Conservation (phyloP, 2,888 invertebrate species). For the Lampropteryx suffumata region DNA sequence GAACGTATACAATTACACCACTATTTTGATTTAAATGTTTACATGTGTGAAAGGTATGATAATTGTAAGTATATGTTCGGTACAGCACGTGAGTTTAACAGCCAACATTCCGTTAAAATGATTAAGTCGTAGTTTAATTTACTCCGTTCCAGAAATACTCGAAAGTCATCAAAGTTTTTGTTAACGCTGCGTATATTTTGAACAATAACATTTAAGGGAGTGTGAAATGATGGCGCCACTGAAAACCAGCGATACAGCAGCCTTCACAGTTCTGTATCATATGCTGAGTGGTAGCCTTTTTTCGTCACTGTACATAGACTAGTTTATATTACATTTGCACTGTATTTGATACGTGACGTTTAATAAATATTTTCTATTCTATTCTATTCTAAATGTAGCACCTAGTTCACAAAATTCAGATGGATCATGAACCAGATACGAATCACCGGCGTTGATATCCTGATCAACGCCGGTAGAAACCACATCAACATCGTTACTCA, state of each 20-base stretch:
- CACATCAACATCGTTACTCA: not conserved
- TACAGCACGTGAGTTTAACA: not conserved
- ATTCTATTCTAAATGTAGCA: too few species aligned
- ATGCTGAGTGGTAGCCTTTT: too few species aligned
- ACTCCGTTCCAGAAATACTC: too few species aligned
- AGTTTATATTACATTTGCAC: too few species aligned
- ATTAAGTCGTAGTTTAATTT: not conserved
- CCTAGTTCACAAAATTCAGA: not conserved
- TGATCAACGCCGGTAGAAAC: not conserved
- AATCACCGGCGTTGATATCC: not conserved
- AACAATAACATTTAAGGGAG: not conserved
- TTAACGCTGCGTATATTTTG: conserved; percentile 4
- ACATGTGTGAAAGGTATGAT: not conserved
- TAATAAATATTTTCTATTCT: too few species aligned
- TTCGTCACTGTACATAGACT: too few species aligned
- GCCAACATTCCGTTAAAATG: conserved; percentile 3
- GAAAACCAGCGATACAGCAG: too few species aligned
- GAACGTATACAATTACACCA: not conserved
- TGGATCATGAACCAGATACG: too few species aligned
- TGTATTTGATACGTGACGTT: too few species aligned
- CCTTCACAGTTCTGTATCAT: too few species aligned
- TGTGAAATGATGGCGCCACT: too few species aligned
- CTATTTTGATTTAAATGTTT: conserved; percentile 7
- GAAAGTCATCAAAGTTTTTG: too few species aligned
- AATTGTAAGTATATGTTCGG: not conserved